phyloP scores from a whole-genome alignment of 2,797 vertebrate species.

The Onychomys leucogaster region DNA sequence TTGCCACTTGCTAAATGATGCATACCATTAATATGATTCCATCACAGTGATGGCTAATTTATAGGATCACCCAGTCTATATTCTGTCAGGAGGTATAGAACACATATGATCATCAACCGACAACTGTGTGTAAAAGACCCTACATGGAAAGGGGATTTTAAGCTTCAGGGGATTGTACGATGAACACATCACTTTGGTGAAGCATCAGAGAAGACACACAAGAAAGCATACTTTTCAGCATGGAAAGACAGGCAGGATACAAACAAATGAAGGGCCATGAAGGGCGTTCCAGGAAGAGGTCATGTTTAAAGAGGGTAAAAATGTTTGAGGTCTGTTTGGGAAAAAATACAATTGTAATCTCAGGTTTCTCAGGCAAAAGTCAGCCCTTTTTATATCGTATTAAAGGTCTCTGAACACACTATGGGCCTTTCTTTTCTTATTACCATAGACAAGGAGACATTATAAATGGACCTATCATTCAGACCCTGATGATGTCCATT shows the following conservation, averaged over 20 bases:
- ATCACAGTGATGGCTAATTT: background rate
- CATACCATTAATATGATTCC: background rate
- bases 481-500: background rate
- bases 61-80: background rate
- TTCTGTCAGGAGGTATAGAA: background rate
- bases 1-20: background rate
- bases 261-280: background rate
- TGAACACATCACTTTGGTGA: background rate
- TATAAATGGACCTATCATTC: background rate
- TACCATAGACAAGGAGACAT: background rate
- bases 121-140: background rate
- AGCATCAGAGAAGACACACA: background rate
- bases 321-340: background rate
- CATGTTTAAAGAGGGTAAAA: background rate
- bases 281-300: background rate
- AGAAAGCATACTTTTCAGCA: background rate
- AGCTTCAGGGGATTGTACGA: background rate
- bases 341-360: constrained; percentile 4
- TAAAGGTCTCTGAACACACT: background rate
- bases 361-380: background rate
- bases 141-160: background rate
- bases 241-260: background rate
- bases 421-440: background rate
- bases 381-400: background rate
- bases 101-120: background rate